These are phyloP conservation scores for Pungitius pungitius DNA, from an alignment of 2,113 vertebrate species.

Conservation along the genomic window DNA sequence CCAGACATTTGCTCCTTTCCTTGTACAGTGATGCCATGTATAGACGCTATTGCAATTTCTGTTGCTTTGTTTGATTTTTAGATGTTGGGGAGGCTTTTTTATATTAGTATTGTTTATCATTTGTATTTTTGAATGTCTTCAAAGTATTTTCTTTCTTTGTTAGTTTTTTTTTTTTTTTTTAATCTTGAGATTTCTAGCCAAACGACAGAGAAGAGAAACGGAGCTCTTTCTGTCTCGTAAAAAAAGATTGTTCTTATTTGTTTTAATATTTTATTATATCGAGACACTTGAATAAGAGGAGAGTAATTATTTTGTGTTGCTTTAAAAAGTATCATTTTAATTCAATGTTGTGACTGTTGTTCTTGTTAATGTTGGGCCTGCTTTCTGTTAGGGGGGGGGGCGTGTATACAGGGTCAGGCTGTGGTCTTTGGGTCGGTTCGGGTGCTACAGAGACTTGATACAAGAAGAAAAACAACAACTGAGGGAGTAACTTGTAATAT, in stretches of 20 bases:
- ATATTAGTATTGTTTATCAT: slow-evolving; percentile 72
- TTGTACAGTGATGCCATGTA: slow-evolving; percentile 83
- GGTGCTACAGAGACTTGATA: slow-evolving; percentile 73
- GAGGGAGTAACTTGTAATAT: slow-evolving; percentile 71
- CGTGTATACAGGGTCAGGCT: slow-evolving; percentile 64
- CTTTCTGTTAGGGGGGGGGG: slow-evolving; percentile 64
- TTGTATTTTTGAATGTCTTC: slow-evolving; percentile 76
- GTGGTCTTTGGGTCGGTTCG: slow-evolving; percentile 57
- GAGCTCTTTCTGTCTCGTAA: slow-evolving; percentile 64
- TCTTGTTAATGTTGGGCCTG: slow-evolving; percentile 68
- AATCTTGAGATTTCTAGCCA: slow-evolving; percentile 76
- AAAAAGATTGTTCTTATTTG: slow-evolving; percentile 71
- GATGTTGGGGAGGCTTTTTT: slow-evolving; percentile 64
- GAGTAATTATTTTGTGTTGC: slow-evolving; percentile 76
- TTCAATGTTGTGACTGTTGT: slow-evolving; percentile 71
- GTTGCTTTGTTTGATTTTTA: slow-evolving; percentile 52
- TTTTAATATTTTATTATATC: slow-evolving; percentile 77
- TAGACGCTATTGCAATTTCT: slow-evolving; percentile 77
- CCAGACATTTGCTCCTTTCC: slow-evolving; percentile 74
- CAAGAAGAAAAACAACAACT: slow-evolving; percentile 2
- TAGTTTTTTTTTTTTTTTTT: slow-evolving; percentile 36
- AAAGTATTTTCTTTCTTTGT: slow-evolving; percentile 50
- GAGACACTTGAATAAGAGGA: slow-evolving; percentile 81
- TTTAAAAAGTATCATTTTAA: slow-evolving; percentile 77
- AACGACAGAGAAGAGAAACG: slow-evolving; percentile 68